A percentile compares a stretch with the other conserved stretches of the same genome.
Evolutionary conservation across 2,113 vertebrate species (phyloP).

Genomic region (Pagrus major): DNA sequence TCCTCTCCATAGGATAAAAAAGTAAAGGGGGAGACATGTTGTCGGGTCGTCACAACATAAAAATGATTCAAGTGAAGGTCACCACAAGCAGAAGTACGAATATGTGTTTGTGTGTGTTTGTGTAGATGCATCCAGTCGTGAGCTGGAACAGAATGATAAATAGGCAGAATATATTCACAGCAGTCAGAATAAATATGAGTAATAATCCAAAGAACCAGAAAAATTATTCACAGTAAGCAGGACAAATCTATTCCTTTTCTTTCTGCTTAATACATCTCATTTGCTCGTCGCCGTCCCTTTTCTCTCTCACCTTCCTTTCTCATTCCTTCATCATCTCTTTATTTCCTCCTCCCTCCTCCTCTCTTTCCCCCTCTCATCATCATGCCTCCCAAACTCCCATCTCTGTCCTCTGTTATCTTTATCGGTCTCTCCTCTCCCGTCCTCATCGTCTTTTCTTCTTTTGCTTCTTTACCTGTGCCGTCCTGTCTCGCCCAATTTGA

Average conservation of each 20-base stretch:
- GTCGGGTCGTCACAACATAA: too few relatives aligned
- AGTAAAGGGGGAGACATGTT: too few relatives aligned
- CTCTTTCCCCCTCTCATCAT: not conserved
- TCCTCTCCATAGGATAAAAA: not conserved
- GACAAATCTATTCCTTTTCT: not conserved
- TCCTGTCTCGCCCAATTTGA: too few relatives aligned
- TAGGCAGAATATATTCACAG: not conserved
- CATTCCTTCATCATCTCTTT: not conserved
- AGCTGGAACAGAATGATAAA: not conserved
- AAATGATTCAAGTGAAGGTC: not conserved
- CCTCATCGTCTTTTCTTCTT: not conserved
- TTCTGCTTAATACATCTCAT: not conserved
- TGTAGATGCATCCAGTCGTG: not conserved
- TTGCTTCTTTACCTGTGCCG: not conserved
- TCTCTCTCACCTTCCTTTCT: not conserved
- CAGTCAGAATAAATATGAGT: slow-evolving; percentile 13
- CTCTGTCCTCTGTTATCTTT: not conserved
- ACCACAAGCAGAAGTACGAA: not conserved
- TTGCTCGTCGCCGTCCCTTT: not conserved
- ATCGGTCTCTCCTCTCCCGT: not conserved
- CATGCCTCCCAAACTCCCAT: not conserved
- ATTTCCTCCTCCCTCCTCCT: not conserved
- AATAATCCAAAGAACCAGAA: slow-evolving; percentile 1
- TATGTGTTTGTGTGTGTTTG: not conserved
- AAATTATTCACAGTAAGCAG: slow-evolving; percentile 19